Base-by-base conservation (phyloP, 2,888 invertebrate species). In the Eupithecia insigniata region DNA sequence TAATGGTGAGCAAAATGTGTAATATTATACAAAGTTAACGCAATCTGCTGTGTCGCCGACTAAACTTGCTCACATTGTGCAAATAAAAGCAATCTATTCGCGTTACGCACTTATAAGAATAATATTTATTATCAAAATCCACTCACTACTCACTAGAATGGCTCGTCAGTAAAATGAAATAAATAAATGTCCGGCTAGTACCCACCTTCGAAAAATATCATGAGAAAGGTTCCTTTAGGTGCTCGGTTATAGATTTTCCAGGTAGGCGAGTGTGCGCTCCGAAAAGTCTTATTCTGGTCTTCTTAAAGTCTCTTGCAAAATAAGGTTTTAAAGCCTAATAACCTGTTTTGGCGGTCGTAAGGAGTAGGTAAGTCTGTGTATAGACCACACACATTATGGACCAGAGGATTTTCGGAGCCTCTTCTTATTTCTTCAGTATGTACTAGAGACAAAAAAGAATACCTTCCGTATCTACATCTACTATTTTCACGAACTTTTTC, bases 311-410 rank as follows among this genome's bases (percentile, higher is more conserved):
- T 28, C 28, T 10, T 30, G 18, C 28, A 43, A 67, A 58, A 32
- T n/a, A 36, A 14, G 16, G 28, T 67, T 67, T 36, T 67, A 71
- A 58, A 58, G 30, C 64, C 62, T 64, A 67, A 67, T 62, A 64
- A 55, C 64, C 10, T 66, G 65, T 67, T 58, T 26, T 67, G 64
- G 62, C 60, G 55, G 28, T 71, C 22, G 51, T 51, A 5, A 51
- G 22, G 22, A 7, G 43, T 1, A 34, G 34, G 46, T 46, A 14
- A 10, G 34, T 34, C 46, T 18, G 46, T 51, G 51, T 51, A 22
- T 51, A 51, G 51, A 10, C 22, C 18, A n/a, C 46, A n/a, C 46
- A n/a, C 18, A 18, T 14, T 12, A 39, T 39, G 5, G 39, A 39
- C 43, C 43, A 43, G 43, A 16, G 18, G 7, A 46, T 46, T 22